These are phyloP conservation scores for Styela plicata DNA, from an alignment of 23 tunicate species.

Conservation along the genomic window DNA sequence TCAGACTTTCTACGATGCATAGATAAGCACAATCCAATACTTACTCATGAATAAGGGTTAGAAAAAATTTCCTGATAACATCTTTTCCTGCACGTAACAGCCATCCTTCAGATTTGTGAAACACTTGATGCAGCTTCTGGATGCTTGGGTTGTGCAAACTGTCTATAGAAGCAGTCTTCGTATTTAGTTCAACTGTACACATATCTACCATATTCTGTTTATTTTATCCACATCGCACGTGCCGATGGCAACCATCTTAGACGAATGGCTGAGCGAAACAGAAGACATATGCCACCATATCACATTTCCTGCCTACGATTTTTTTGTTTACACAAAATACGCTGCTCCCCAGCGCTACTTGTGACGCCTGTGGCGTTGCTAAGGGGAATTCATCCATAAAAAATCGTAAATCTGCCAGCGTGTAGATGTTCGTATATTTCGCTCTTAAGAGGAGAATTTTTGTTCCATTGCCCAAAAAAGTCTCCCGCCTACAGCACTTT, in stretches of 20 bases:
- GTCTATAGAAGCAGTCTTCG: constrained; percentile 2
- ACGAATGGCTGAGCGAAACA: too few species aligned
- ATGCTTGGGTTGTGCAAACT: constrained; percentile 14
- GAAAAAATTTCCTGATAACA: constrained; percentile 8
- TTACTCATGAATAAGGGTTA: constrained; percentile 16
- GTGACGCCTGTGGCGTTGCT: not conserved
- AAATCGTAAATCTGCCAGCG: not conserved
- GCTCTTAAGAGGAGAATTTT: too few species aligned
- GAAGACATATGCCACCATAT: not conserved
- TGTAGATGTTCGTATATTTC: too few species aligned
- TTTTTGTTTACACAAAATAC: not conserved
- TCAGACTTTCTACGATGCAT: too few species aligned
- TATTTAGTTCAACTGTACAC: not conserved
- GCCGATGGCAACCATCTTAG: too few species aligned
- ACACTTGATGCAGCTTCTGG: constrained; percentile 23
- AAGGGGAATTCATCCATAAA: not conserved
- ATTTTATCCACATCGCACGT: not conserved
- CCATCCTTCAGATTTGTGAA: constrained; percentile 19
- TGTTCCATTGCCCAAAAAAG: too few species aligned
- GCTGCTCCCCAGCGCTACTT: not conserved
- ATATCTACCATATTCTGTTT: not conserved
- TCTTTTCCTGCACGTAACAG: constrained; percentile 23
- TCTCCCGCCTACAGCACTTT: too few species aligned
- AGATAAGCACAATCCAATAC: not conserved
- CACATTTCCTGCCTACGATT: not conserved